A percentile compares a stretch with the other conserved stretches of the same genome.
These are phyloP conservation scores for Wiebesia pumilae DNA, from an alignment of 1,140 invertebrate species.

Conservation along the genomic window DNA sequence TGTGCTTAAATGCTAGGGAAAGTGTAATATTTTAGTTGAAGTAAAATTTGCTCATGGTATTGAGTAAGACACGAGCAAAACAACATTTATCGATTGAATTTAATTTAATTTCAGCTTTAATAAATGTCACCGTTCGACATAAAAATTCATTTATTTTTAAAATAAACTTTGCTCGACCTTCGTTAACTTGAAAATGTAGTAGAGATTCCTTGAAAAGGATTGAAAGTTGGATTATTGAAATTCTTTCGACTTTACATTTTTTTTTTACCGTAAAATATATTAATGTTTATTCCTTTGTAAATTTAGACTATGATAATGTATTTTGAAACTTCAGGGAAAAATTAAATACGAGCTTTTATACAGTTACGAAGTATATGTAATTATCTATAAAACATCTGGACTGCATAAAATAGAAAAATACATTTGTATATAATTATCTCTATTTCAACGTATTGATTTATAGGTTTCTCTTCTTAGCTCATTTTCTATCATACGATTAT, in stretches of 20 bases:
- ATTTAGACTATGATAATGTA: not conserved
- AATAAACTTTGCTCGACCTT: too few species aligned
- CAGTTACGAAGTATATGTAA: not conserved
- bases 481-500: not conserved
- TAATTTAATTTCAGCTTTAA: not conserved
- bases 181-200: too few species aligned
- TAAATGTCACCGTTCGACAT: not conserved
- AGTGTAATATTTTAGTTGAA: not conserved
- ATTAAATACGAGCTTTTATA: not conserved
- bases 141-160: not conserved
- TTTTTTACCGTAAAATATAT: not conserved
- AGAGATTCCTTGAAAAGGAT: too few species aligned
- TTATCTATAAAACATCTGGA: conserved; percentile 18
- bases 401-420: not conserved
- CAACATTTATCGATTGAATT: not conserved
- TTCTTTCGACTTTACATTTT: too few species aligned
- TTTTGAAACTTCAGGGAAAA: not conserved
- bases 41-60: not conserved
- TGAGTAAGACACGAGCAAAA: not conserved
- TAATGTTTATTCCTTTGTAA: not conserved
- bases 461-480: not conserved
- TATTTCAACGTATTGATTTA: conserved; percentile 9
- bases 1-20: not conserved
- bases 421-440: not conserved
- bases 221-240: not conserved